Evolutionary conservation across 2,113 vertebrate genomes (phyloP).

Genomic region (Myodes glareolus): DNA sequence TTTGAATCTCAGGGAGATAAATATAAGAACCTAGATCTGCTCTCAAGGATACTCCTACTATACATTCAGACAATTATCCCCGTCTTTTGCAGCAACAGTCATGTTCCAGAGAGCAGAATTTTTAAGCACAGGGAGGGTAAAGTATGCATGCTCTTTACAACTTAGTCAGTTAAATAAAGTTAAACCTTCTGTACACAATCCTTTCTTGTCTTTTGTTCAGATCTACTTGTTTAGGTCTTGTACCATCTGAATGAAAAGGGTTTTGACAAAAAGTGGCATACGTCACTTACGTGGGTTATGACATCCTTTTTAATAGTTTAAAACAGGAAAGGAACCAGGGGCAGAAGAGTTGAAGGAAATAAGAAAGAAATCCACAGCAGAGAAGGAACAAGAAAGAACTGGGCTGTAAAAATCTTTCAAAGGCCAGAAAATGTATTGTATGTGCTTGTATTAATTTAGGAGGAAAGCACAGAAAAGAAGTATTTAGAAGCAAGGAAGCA

Average conservation of each 20-base stretch:
- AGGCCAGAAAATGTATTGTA: neutral
- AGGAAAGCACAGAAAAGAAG: neutral
- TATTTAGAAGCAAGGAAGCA: neutral
- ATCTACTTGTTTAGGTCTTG: neutral
- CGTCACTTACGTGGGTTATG: neutral
- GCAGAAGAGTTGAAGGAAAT: neutral
- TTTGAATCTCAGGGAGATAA: neutral
- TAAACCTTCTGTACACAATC: neutral
- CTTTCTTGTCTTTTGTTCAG: neutral
- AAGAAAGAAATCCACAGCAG: neutral
- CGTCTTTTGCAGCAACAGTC: neutral
- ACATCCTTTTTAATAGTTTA: neutral
- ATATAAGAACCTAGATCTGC: accelerated
- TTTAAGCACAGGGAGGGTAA: neutral
- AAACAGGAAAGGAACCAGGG: neutral
- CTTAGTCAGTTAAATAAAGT: neutral
- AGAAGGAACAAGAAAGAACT: neutral
- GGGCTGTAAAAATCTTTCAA: neutral
- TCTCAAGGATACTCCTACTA: no score
- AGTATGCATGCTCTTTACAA: neutral
- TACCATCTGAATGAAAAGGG: neutral
- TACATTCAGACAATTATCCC: neutral
- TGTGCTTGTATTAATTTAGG: neutral
- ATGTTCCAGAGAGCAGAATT: neutral
- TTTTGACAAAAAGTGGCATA: neutral